Conservation (phyloP, 2,797 vertebrate species). For the Aulostomus chinensis region DNA sequence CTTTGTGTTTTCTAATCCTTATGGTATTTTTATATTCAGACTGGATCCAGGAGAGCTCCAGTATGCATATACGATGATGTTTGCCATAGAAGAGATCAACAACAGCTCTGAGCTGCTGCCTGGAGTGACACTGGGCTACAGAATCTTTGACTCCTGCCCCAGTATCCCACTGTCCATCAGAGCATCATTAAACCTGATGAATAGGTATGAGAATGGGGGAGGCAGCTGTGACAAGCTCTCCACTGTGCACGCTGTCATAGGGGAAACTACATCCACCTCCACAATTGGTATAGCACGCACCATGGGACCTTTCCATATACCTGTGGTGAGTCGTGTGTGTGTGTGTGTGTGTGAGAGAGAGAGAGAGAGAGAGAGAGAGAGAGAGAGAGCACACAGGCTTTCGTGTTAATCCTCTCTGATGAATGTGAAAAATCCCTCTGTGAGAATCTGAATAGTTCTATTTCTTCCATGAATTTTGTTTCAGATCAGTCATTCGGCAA, state of each 20-base stretch:
- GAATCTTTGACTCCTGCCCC: constrained; percentile 80
- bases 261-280: constrained; percentile 82
- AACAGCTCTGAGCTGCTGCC: constrained; percentile 63
- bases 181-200: constrained; percentile 79
- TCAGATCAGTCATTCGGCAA: constrained; percentile 84
- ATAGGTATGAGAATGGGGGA: constrained; percentile 49
- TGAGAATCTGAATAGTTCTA: too few relatives aligned
- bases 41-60: constrained; percentile 76
- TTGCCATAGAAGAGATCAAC: constrained; percentile 82
- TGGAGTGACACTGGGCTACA: constrained; percentile 74
- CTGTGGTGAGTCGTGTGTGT: constrained; percentile 73
- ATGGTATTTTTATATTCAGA: too few relatives aligned
- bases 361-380: too few relatives aligned
- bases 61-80: constrained; percentile 80
- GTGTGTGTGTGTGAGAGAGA: too few relatives aligned
- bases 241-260: constrained; percentile 78
- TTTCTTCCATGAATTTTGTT: constrained; percentile 26
- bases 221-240: constrained; percentile 63
- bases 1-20: too few relatives aligned
- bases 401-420: too few relatives aligned
- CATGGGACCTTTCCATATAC: constrained; percentile 80
- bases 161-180: constrained; percentile 79
- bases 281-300: constrained; percentile 81
- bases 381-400: too few relatives aligned
- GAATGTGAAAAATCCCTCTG: too few relatives aligned